phyloP scores from a whole-genome alignment of 2,888 invertebrate genomes.

The Pheosia tremula region DNA sequence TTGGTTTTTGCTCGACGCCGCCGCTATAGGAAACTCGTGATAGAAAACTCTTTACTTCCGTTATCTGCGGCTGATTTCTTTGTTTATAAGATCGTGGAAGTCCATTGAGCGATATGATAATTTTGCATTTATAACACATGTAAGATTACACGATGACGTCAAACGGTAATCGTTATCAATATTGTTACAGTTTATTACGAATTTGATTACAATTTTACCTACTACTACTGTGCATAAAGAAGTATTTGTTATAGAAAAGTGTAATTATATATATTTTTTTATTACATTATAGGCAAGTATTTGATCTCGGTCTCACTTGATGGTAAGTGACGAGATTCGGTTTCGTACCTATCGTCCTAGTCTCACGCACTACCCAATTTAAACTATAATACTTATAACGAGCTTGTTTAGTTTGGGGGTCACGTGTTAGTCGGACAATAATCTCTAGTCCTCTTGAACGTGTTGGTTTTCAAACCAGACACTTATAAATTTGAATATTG shows the following conservation, averaged over 20 bases:
- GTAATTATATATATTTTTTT: too few species aligned
- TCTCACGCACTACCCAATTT: not conserved
- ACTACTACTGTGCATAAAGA: not conserved
- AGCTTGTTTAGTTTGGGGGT: not conserved
- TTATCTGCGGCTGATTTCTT: conserved; percentile 14
- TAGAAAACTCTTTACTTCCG: conserved; percentile 26
- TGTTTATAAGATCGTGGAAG: not conserved
- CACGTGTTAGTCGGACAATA: not conserved
- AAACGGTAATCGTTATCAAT: not conserved
- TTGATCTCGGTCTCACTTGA: too few species aligned
- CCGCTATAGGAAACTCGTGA: conserved; percentile 18
- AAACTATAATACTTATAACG: not conserved
- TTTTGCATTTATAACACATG: not conserved
- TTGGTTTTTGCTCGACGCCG: conserved; percentile 27
- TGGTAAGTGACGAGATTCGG: too few species aligned
- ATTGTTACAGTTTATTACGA: not conserved
- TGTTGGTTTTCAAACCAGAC: not conserved
- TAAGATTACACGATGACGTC: conserved; percentile 2
- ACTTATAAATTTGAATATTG: conserved; percentile 9
- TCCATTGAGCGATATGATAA: not conserved
- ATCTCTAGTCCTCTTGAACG: not conserved
- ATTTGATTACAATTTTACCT: not conserved
- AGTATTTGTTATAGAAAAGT: not conserved
- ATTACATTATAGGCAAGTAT: too few species aligned
- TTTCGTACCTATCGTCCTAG: not conserved